Percentiles rank a stretch among this genome's conserved stretches.
Evolutionary conservation across 2,113 vertebrate species (phyloP).

Genomic region (Oncorhynchus clarkii): DNA sequence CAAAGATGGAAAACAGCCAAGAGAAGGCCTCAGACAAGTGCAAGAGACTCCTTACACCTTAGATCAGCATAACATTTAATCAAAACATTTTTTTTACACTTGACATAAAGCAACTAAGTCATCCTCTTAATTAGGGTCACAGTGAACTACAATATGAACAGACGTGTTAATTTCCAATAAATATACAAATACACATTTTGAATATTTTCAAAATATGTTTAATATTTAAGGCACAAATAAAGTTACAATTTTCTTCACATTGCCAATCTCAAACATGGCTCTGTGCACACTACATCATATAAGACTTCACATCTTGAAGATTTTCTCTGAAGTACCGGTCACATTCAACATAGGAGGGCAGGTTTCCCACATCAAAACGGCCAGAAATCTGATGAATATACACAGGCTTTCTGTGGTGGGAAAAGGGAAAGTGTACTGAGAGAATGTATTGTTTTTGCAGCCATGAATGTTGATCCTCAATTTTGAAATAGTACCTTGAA

Average conservation of each 20-base stretch:
- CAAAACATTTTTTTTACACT: background rate
- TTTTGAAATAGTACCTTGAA: constrained; percentile 55
- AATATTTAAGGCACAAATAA: background rate
- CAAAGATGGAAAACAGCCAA: constrained; percentile 83
- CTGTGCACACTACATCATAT: constrained; percentile 64
- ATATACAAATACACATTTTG: background rate
- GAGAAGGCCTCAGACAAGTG: constrained; percentile 91
- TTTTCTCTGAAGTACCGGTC: constrained; percentile 74
- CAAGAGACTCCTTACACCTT: constrained; percentile 72
- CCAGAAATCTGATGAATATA: constrained; percentile 70
- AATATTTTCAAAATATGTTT: background rate
- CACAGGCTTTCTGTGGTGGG: constrained; percentile 66
- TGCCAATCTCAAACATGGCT: background rate
- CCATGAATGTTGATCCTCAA: background rate
- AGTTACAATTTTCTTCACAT: background rate
- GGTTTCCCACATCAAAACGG: constrained; percentile 79
- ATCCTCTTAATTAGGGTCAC: background rate
- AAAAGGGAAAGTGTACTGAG: constrained; percentile 6
- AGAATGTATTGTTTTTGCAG: background rate
- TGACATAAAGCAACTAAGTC: background rate
- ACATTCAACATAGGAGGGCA: constrained; percentile 72
- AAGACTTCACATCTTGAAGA: constrained; percentile 51
- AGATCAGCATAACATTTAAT: constrained; percentile 6
- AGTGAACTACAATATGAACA: background rate
- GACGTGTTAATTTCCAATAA: background rate